Base-by-base conservation (phyloP, 1,140 invertebrate species). In the Nixonia krombeini region DNA sequence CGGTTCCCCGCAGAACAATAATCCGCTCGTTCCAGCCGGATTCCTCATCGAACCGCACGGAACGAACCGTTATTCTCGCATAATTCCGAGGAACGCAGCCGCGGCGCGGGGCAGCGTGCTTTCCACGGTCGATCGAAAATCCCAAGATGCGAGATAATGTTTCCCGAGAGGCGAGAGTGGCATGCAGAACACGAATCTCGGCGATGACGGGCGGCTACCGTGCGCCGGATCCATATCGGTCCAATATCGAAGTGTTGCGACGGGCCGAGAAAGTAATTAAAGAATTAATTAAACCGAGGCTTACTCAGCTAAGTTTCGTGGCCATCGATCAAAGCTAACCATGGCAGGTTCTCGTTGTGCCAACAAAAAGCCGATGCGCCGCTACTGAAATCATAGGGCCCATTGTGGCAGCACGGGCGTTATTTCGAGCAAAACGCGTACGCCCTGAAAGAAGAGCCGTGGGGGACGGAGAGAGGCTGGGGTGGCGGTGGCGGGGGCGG, bases 201-300 rank as follows among this genome's bases (percentile, higher is more conserved):
- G n/a, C n/a, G n/a, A n/a, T 61, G 66, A 70, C 61, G 55, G 61
- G 50, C 66, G 55, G 66, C 66, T 70, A 70, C 66, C 41, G 66
- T 70, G 50, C 66, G 59, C 55, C 59, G 59, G 63, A 70, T 64
- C 59, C 51, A 70, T 70, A 70, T 70, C 66, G 51, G 46, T 29
- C 10, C 40, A 46, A 70, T 70, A 59, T 70, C 59, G 2, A 57
- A 26, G 51, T 41, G 49, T 49, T 33, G 38, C 41, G 71, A 73
- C 64, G 62, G 66, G 52, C 61, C 49, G 53, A 67, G 66, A 73
- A 69, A 70, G 71, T 73, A 73, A 73, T 73, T 73, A 73, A 73
- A 70, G 71, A 73, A 73, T 67, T 73, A 73, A 73, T 73, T 73
- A 73, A 67, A 73, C 25, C 50, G 67, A 70, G 71, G 71, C 66